These are phyloP conservation scores for Papilio demoleus DNA, from an alignment of 2,888 invertebrate species.

Conservation along the genomic window DNA sequence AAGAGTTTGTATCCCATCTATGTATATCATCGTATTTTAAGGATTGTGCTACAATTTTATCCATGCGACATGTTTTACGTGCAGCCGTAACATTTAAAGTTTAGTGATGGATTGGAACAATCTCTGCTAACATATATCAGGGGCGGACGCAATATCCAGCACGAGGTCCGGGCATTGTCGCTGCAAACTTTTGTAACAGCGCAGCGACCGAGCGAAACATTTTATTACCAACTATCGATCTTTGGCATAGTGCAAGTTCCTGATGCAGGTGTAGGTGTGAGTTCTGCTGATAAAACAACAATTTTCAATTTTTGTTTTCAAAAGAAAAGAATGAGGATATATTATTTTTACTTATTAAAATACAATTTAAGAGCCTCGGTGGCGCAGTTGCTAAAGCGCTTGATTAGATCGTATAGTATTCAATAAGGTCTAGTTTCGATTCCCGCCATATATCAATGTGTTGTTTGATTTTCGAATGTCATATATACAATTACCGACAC, in stretches of 20 bases:
- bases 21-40: too few species aligned
- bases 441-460: too few species aligned
- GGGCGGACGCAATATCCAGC: not conserved
- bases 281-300: not conserved
- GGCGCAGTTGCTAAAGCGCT: too few species aligned
- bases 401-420: too few species aligned
- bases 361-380: too few species aligned
- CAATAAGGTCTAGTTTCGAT: too few species aligned
- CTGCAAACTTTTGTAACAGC: slow-evolving; percentile 13
- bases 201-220: slow-evolving; percentile 14
- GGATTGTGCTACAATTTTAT: not conserved
- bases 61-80: too few species aligned
- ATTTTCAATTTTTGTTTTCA: not conserved
- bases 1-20: not conserved
- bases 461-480: too few species aligned
- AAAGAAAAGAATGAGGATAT: not conserved
- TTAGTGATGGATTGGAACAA: not conserved
- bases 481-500: too few species aligned
- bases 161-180: not conserved
- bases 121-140: slow-evolving; percentile 5
- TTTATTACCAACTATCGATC: slow-evolving; percentile 21
- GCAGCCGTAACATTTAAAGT: not conserved
- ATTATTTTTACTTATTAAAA: too few species aligned
- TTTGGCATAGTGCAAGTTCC: not conserved
- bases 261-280: not conserved